phyloP scores from a whole-genome alignment of 2,113 vertebrate genomes.

The Cochlearius cochlearius region DNA sequence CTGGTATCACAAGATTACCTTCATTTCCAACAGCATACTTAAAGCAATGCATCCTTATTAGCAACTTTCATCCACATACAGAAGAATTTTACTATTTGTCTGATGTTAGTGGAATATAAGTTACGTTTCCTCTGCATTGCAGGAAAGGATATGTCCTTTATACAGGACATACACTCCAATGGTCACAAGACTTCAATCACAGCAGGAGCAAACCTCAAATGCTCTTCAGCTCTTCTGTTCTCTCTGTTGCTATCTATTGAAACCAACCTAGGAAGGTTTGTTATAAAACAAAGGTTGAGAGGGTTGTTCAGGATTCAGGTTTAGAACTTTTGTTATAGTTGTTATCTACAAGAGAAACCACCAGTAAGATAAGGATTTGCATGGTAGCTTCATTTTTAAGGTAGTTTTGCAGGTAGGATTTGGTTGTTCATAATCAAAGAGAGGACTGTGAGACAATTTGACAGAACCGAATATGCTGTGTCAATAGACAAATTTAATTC shows the following conservation, averaged over 20 bases:
- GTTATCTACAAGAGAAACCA: not conserved
- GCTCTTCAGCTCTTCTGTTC: not conserved
- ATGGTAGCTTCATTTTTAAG: not conserved
- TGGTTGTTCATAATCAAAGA: not conserved
- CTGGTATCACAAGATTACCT: not conserved
- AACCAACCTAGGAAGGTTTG: not conserved
- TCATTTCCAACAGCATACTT: not conserved
- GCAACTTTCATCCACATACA: not conserved
- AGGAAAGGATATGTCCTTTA: not conserved
- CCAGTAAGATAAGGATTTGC: not conserved
- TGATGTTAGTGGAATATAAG: not conserved
- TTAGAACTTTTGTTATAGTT: not conserved
- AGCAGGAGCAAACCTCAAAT: not conserved
- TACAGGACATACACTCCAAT: not conserved
- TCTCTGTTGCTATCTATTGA: not conserved
- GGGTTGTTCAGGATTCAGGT: not conserved
- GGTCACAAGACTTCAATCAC: not conserved
- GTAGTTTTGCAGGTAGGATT: not conserved
- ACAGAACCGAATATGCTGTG: not conserved
- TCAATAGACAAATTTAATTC: not conserved
- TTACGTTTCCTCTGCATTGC: not conserved
- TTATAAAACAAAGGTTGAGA: not conserved
- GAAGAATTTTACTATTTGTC: not conserved
- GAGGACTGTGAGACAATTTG: not conserved
- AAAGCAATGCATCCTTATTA: not conserved